Evolutionary conservation across 1,140 invertebrate species (phyloP).

Genomic region (Nymphalis io): DNA sequence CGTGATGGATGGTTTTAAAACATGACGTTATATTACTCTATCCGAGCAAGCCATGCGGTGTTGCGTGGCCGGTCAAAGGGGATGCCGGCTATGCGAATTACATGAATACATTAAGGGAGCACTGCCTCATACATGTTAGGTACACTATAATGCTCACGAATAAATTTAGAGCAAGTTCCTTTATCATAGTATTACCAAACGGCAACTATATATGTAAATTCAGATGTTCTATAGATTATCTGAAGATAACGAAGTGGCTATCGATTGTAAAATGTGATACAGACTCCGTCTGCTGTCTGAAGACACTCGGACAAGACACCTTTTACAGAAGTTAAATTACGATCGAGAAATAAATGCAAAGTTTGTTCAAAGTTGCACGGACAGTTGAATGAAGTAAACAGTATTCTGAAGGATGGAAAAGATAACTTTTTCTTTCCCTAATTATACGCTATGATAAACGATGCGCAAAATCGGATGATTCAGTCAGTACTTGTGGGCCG

Average conservation of each 20-base stretch:
- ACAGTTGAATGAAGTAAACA: slow-evolving; percentile 61
- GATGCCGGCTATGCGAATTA: slow-evolving; percentile 79
- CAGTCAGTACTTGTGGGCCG: slow-evolving; percentile 67
- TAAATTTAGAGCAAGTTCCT: slow-evolving; percentile 75
- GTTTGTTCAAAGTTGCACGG: slow-evolving; percentile 37
- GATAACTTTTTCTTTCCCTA: slow-evolving; percentile 69
- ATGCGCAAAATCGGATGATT: slow-evolving; percentile 75
- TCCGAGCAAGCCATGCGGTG: slow-evolving; percentile 69
- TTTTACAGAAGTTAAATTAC: slow-evolving; percentile 39
- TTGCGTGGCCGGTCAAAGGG: slow-evolving; percentile 80
- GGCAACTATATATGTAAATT: slow-evolving; percentile 70
- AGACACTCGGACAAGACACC: slow-evolving; percentile 28
- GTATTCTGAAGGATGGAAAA: slow-evolving; percentile 19
- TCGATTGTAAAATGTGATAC: slow-evolving; percentile 38
- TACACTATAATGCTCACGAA: slow-evolving; percentile 77
- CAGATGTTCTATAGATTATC: slow-evolving; percentile 50
- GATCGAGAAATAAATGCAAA: slow-evolving; percentile 41
- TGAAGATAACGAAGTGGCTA: slow-evolving; percentile 39
- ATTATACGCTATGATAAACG: slow-evolving; percentile 75
- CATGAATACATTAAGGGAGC: slow-evolving; percentile 80
- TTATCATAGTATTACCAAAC: slow-evolving; percentile 67
- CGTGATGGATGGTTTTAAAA: slow-evolving; percentile 80
- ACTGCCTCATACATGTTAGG: slow-evolving; percentile 72
- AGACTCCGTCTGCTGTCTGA: slow-evolving; percentile 29
- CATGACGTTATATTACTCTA: slow-evolving; percentile 77